phyloP scores from a whole-genome alignment of 2,888 invertebrate species.

The Melitaea athalia region DNA sequence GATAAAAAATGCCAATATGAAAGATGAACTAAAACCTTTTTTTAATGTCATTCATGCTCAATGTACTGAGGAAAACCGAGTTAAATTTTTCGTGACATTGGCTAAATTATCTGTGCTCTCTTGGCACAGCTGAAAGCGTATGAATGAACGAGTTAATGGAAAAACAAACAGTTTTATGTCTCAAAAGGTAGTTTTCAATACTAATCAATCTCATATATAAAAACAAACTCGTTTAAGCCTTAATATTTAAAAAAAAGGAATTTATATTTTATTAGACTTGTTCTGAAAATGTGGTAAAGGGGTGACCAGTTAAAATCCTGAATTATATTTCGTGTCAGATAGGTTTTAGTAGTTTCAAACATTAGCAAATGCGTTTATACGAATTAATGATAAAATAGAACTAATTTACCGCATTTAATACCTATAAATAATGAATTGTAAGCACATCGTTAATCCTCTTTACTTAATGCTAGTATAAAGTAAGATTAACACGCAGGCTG shows the following conservation, averaged over 20 bases:
- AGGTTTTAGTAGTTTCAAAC: not conserved
- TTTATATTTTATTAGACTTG: no score
- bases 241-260: no score
- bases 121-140: not conserved
- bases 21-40: not conserved
- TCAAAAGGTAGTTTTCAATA: no score
- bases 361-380: not conserved
- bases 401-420: not conserved
- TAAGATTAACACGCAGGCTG: not conserved
- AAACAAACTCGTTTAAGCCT: no score
- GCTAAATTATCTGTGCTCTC: not conserved
- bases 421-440: constrained; percentile 5
- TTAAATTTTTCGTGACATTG: not conserved
- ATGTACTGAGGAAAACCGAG: not conserved
- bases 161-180: not conserved
- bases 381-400: not conserved
- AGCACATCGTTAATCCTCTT: constrained; percentile 1
- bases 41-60: not conserved
- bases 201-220: no score
- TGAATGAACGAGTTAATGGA: not conserved
- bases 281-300: no score
- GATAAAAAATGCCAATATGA: constrained; percentile 1
- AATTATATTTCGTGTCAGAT: no score
- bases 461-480: not conserved
- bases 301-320: no score